A percentile compares a stretch with the other conserved stretches of the same genome.
Conservation (phyloP, 2,888 invertebrate genomes). For the Luffia ferchaultella region DNA sequence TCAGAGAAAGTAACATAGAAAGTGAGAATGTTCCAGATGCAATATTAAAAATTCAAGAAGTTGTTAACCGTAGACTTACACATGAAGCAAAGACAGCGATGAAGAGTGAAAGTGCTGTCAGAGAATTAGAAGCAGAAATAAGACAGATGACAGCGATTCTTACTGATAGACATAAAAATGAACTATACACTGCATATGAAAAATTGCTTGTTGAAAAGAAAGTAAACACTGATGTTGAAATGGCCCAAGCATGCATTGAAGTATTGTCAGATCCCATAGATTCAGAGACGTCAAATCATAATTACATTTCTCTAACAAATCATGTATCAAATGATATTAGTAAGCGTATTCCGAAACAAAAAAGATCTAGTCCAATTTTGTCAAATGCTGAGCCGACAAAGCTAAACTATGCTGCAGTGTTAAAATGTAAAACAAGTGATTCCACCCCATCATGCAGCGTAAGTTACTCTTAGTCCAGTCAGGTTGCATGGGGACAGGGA, state of each 20-base stretch:
- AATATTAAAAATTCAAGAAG: slow-evolving; percentile 48
- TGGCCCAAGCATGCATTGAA: slow-evolving; percentile 47
- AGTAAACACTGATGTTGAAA: slow-evolving; percentile 37
- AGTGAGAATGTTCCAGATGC: slow-evolving; percentile 44
- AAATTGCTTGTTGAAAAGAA: slow-evolving; percentile 35
- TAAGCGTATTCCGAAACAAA: no score
- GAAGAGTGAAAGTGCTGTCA: slow-evolving; percentile 42
- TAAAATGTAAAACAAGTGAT: slow-evolving; percentile 32
- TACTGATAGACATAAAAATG: slow-evolving; percentile 41
- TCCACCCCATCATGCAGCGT: no score
- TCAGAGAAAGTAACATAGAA: slow-evolving; percentile 45
- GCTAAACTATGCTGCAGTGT: slow-evolving; percentile 31
- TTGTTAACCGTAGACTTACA: slow-evolving; percentile 41
- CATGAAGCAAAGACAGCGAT: slow-evolving; percentile 49
- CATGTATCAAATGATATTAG: no score
- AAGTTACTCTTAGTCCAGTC: no score
- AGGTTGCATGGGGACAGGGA: no score
- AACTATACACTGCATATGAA: slow-evolving; percentile 33
- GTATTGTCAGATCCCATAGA: no score
- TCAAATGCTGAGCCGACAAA: no score
- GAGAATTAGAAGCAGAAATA: slow-evolving; percentile 53
- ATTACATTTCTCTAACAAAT: no score
- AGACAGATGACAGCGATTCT: slow-evolving; percentile 50
- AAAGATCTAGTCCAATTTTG: slow-evolving; percentile 32
- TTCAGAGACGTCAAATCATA: no score